Conservation (phyloP, 2,888 invertebrate genomes). For the Pyrochroa serraticornis region DNA sequence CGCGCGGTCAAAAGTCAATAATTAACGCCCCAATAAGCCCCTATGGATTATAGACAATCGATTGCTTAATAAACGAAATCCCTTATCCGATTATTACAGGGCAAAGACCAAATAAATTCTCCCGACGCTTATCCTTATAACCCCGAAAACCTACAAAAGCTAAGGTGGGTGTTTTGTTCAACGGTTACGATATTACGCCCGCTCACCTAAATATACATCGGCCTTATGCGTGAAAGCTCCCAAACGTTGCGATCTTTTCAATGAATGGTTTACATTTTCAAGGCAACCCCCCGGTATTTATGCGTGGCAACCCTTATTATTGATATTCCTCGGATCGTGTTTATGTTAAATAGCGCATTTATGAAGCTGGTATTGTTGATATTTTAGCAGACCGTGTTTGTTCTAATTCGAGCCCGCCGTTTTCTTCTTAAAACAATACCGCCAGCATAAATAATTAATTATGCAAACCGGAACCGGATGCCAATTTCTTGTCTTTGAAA, state of each 20-base stretch:
- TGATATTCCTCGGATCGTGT: conserved; percentile 22
- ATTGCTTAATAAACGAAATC: conserved; percentile 55
- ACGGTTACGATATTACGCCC: conserved; percentile 19
- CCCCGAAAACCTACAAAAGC: conserved; percentile 49
- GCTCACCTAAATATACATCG: conserved; percentile 25
- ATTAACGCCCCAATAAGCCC: conserved; percentile 48
- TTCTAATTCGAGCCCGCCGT: too few species aligned
- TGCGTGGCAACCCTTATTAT: conserved; percentile 7
- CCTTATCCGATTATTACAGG: conserved; percentile 53
- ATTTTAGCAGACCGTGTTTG: conserved; percentile 1
- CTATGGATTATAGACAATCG: conserved; percentile 51
- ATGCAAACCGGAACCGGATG: too few species aligned
- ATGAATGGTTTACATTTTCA: conserved; percentile 28
- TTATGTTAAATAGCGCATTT: conserved; percentile 24
- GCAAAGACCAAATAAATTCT: conserved; percentile 53
- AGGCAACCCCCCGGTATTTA: conserved; percentile 24
- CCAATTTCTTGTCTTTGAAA: too few species aligned
- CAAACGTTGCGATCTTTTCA: conserved; percentile 24
- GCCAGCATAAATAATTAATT: too few species aligned
- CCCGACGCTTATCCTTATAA: conserved; percentile 45
- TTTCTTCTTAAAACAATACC: too few species aligned
- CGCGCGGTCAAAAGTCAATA: conserved; percentile 45
- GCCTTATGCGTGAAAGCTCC: conserved; percentile 19
- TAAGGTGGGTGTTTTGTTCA: conserved; percentile 30
- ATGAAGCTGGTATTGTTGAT: conserved; percentile 22